phyloP scores from a whole-genome alignment of 2,113 vertebrate species.

The Mus pahari region DNA sequence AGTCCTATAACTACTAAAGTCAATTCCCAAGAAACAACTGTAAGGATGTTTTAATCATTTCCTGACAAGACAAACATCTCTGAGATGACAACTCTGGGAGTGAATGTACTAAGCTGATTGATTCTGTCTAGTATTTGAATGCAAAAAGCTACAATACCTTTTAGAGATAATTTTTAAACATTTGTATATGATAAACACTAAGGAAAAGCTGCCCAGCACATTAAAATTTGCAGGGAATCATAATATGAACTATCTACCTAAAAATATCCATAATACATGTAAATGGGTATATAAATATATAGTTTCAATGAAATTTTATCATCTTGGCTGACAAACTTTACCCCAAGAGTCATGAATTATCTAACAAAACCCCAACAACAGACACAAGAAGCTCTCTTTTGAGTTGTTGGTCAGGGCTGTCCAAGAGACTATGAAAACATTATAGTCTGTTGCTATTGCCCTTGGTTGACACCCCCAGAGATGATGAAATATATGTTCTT shows the following conservation, averaged over 20 bases:
- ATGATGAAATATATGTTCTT: not conserved
- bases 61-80: not conserved
- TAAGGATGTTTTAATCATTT: not conserved
- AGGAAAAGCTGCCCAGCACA: not conserved
- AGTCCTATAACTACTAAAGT: not conserved
- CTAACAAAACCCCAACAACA: not conserved
- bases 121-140: not conserved
- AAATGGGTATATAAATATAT: not conserved
- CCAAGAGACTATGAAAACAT: not conserved
- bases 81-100: not conserved
- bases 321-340: not conserved
- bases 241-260: not conserved
- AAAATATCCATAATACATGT: not conserved
- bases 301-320: not conserved
- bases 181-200: not conserved
- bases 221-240: not conserved
- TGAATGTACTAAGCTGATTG: not conserved
- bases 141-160: not conserved
- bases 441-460: not conserved
- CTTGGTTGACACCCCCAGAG: not conserved
- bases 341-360: not conserved
- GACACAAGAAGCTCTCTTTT: not conserved
- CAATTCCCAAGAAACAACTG: not conserved
- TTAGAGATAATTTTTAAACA: not conserved
- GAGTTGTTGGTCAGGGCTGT: not conserved